Percentiles rank a stretch among this genome's conserved stretches.
phyloP scores from a whole-genome alignment of 2,888 invertebrate species.

The Lasioglossum oenotherae region DNA sequence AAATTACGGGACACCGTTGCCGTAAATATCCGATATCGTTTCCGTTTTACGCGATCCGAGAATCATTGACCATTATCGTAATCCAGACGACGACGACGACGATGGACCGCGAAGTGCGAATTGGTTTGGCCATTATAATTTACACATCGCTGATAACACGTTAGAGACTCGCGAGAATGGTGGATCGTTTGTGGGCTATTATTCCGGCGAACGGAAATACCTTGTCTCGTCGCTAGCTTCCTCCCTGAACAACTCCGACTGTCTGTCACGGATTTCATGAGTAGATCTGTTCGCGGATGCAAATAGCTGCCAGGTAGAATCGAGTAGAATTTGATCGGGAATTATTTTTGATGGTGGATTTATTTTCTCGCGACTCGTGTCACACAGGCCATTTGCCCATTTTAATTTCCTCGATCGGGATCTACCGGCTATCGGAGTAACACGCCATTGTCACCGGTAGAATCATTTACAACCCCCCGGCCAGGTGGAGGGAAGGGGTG shows the following conservation, averaged over 20 bases:
- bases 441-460: conserved; percentile 26
- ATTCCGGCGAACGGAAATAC: not conserved
- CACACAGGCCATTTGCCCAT: not conserved
- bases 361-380: too few relatives aligned
- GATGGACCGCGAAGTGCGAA: conserved; percentile 74
- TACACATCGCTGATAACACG: conserved; percentile 69
- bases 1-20: conserved; percentile 33
- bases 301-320: not conserved
- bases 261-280: not conserved
- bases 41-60: conserved; percentile 28
- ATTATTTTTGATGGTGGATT: too few relatives aligned
- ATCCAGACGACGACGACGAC: conserved; percentile 52
- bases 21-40: conserved; percentile 34
- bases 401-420: not conserved
- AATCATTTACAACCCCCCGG: conserved; percentile 1
- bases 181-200: not conserved
- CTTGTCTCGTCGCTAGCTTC: not conserved
- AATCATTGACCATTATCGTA: conserved; percentile 66
- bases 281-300: not conserved
- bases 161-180: not conserved
- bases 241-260: not conserved
- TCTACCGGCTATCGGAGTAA: not conserved
- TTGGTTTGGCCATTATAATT: conserved; percentile 74
- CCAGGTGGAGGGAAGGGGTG: not conserved
- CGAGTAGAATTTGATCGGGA: too few relatives aligned